A percentile compares a stretch with the other conserved stretches of the same genome.
Evolutionary conservation across 2,113 vertebrate genomes (phyloP).

Genomic region (Thymallus thymallus): DNA sequence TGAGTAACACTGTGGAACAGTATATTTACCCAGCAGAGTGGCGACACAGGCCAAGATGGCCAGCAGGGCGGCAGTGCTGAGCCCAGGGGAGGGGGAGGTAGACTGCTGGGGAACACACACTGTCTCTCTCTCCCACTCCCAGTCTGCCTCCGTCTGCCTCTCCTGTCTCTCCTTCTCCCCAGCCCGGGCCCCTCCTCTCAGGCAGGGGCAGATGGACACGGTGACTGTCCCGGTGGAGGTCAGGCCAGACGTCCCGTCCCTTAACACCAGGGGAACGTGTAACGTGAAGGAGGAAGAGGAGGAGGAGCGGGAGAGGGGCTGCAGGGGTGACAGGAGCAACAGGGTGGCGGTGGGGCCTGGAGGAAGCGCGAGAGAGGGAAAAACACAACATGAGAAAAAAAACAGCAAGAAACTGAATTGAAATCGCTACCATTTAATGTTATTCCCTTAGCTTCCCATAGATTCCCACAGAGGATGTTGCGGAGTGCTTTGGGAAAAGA

Average conservation of each 20-base stretch:
- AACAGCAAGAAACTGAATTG: conserved; percentile 16
- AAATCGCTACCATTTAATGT: conserved; percentile 19
- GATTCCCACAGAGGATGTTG: conserved; percentile 16
- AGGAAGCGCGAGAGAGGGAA: not conserved
- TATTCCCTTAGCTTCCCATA: conserved; percentile 22
- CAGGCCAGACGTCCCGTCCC: conserved; percentile 80
- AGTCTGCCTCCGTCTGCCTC: conserved; percentile 34
- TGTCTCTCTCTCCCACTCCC: conserved; percentile 71
- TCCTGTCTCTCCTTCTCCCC: conserved; percentile 64
- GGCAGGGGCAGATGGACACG: conserved; percentile 84
- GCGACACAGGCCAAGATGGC: conserved; percentile 86
- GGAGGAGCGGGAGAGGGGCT: conserved; percentile 57
- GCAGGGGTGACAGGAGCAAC: conserved; percentile 70
- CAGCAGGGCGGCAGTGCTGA: conserved; percentile 86
- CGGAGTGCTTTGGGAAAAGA: conserved; percentile 26
- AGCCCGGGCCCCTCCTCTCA: conserved; percentile 75
- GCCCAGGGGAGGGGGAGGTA: conserved; percentile 77
- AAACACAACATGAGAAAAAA: conserved; percentile 12
- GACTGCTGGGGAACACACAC: conserved; percentile 78
- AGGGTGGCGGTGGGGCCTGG: conserved; percentile 76
- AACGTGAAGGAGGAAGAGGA: conserved; percentile 68
- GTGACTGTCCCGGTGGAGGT: conserved; percentile 85
- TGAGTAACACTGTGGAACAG: not conserved
- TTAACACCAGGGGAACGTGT: conserved; percentile 80
- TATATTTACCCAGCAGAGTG: conserved; percentile 81